A percentile compares a stretch with the other conserved stretches of the same genome.
These are phyloP conservation scores for Drosophila rufa DNA, from an alignment of 1,140 invertebrate genomes.

Conservation along the genomic window DNA sequence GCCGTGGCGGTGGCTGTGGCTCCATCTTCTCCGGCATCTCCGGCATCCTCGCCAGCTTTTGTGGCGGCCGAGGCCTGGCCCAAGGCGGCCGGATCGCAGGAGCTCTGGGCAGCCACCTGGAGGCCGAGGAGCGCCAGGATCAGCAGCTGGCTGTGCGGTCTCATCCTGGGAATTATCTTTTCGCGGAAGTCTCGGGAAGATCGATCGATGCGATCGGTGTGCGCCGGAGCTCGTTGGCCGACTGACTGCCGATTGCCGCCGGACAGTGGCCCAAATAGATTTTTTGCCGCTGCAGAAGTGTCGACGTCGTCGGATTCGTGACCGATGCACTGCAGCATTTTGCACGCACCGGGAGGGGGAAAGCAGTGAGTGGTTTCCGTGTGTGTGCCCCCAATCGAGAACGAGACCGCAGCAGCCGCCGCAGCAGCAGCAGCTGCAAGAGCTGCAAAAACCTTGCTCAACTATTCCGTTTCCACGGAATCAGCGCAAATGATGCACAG, in stretches of 20 bases:
- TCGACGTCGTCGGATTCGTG: slow-evolving; percentile 66
- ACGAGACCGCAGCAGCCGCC: slow-evolving; percentile 47
- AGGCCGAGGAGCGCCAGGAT: slow-evolving; percentile 48
- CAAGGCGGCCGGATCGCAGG: slow-evolving; percentile 2
- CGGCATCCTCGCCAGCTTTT: background rate
- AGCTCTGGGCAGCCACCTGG: slow-evolving; percentile 38
- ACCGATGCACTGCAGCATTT: slow-evolving; percentile 44
- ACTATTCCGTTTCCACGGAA: slow-evolving; percentile 61
- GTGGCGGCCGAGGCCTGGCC: slow-evolving; percentile 4
- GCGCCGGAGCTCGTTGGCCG: slow-evolving; percentile 57
- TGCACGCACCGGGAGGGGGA: slow-evolving; percentile 54
- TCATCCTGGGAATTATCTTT: slow-evolving; percentile 34
- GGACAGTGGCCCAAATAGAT: slow-evolving; percentile 71
- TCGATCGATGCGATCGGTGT: slow-evolving; percentile 45
- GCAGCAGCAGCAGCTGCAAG: slow-evolving; percentile 34
- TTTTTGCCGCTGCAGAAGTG: slow-evolving; percentile 62
- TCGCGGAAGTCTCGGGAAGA: background rate
- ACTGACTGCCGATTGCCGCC: slow-evolving; percentile 52
- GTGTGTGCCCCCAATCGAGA: slow-evolving; percentile 61
- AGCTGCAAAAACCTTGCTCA: slow-evolving; percentile 61
- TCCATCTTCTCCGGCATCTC: background rate
- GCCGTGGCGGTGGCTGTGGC: background rate
- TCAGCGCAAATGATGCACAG: slow-evolving; percentile 73
- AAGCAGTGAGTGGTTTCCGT: slow-evolving; percentile 45
- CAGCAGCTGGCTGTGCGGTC: slow-evolving; percentile 49